Conservation (phyloP, 1,140 invertebrate species). For the Drosophila paulistorum region DNA sequence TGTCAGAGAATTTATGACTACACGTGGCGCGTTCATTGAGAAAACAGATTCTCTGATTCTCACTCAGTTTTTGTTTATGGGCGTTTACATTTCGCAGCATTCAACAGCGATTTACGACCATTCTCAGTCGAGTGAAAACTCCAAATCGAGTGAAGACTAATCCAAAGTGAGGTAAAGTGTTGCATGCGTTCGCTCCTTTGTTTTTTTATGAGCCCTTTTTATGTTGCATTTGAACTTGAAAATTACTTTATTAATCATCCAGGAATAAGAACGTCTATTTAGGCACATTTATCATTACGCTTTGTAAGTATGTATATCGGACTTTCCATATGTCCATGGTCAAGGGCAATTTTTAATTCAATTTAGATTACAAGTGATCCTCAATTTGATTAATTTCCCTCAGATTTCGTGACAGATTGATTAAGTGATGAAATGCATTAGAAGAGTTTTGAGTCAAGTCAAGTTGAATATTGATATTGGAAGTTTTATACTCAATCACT, state of each 20-base stretch:
- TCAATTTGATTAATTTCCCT: background rate
- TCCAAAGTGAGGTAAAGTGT: background rate
- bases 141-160: slow-evolving; percentile 29
- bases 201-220: slow-evolving; percentile 36
- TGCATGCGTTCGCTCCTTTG: slow-evolving; percentile 1
- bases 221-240: slow-evolving; percentile 72
- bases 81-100: slow-evolving; percentile 71
- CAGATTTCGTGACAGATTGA: too few species aligned
- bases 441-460: background rate
- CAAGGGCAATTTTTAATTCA: slow-evolving; percentile 30
- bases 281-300: slow-evolving; percentile 60
- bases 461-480: too few species aligned
- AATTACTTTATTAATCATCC: slow-evolving; percentile 80
- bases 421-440: too few species aligned
- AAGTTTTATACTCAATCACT: too few species aligned
- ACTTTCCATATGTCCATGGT: background rate
- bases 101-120: slow-evolving; percentile 64
- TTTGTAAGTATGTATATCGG: background rate
- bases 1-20: slow-evolving; percentile 59
- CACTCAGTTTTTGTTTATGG: slow-evolving; percentile 75
- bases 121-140: slow-evolving; percentile 37
- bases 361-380: slow-evolving; percentile 15
- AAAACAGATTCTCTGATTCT: slow-evolving; percentile 62
- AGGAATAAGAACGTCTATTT: slow-evolving; percentile 69
- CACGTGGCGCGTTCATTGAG: slow-evolving; percentile 78